A percentile compares a stretch with the other conserved stretches of the same genome.
Conservation (phyloP, 2,797 vertebrate species). For the Anabas testudineus region DNA sequence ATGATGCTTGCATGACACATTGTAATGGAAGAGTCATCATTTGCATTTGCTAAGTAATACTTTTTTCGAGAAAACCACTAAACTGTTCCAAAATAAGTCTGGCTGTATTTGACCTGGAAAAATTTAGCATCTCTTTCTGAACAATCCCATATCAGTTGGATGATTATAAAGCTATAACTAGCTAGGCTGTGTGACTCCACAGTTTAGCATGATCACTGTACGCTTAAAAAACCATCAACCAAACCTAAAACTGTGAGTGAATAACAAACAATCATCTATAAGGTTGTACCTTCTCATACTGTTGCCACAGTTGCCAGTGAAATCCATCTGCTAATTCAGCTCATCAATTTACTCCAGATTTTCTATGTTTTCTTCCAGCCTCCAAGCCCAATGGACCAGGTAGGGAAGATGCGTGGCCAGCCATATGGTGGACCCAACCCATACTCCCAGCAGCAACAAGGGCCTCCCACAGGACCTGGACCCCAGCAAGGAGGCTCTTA, state of each 20-base stretch:
- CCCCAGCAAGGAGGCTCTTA: slow-evolving; percentile 77
- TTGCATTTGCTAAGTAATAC: slow-evolving; percentile 44
- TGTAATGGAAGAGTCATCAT: slow-evolving; percentile 24
- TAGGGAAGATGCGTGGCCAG: slow-evolving; percentile 96
- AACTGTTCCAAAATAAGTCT: slow-evolving; percentile 33
- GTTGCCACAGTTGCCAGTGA: background rate
- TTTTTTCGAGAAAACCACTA: slow-evolving; percentile 39
- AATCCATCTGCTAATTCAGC: background rate
- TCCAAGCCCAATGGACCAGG: slow-evolving; percentile 96
- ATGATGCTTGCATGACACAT: slow-evolving; percentile 36
- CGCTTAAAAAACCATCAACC: slow-evolving; percentile 9
- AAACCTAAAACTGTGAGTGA: slow-evolving; percentile 1
- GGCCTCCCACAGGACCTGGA: slow-evolving; percentile 68
- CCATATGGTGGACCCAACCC: slow-evolving; percentile 91
- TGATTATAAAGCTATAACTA: background rate
- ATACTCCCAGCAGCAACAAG: slow-evolving; percentile 87
- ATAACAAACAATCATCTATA: slow-evolving; percentile 11
- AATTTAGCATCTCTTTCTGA: slow-evolving; percentile 8
- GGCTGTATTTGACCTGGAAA: slow-evolving; percentile 25
- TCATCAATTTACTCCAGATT: slow-evolving; percentile 3
- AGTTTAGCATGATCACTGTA: slow-evolving; percentile 15
- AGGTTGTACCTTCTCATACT: background rate
- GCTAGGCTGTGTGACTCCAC: slow-evolving; percentile 28
- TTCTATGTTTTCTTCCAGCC: slow-evolving; percentile 81
- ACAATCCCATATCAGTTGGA: slow-evolving; percentile 11